Evolutionary conservation across 2,113 vertebrate species (phyloP).

Genomic region (Cebus imitator): DNA sequence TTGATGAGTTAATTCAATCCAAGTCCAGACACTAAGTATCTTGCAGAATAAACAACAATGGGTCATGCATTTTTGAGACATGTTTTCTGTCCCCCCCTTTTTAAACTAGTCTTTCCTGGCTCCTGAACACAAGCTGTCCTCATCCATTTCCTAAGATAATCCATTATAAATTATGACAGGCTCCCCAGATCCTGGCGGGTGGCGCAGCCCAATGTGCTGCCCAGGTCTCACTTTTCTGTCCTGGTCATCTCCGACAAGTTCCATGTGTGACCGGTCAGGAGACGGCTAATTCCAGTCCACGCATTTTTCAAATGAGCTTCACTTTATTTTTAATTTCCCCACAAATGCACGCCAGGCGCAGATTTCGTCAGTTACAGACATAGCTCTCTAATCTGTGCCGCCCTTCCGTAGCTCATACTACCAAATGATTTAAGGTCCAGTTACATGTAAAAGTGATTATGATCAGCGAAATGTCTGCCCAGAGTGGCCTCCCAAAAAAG

Average conservation of each 20-base stretch:
- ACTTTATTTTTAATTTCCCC: conserved; percentile 83
- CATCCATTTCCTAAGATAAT: conserved; percentile 78
- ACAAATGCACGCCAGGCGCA: conserved; percentile 71
- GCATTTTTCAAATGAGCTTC: conserved; percentile 80
- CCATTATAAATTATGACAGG: conserved; percentile 76
- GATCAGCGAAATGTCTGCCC: conserved; percentile 68
- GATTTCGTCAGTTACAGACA: conserved; percentile 73
- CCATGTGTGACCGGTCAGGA: conserved; percentile 78
- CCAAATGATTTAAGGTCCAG: conserved; percentile 73
- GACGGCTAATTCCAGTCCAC: conserved; percentile 77
- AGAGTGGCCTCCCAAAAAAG: background rate
- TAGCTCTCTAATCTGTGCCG: conserved; percentile 76
- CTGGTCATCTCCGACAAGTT: conserved; percentile 76
- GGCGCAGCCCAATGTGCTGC: conserved; percentile 6
- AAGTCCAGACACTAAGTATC: background rate
- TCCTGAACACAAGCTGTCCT: conserved; percentile 45
- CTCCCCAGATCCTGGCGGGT: conserved; percentile 67
- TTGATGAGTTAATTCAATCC: background rate
- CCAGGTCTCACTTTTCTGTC: conserved; percentile 78
- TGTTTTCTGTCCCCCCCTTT: conserved; percentile 47
- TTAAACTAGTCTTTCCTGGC: conserved; percentile 55
- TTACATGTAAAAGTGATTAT: conserved; percentile 77
- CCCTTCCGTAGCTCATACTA: conserved; percentile 74
- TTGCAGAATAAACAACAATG: conserved; percentile 18
- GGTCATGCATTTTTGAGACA: conserved; percentile 29